phyloP scores from a whole-genome alignment of 2,888 invertebrate genomes.

The Chrysodeixis includens region DNA sequence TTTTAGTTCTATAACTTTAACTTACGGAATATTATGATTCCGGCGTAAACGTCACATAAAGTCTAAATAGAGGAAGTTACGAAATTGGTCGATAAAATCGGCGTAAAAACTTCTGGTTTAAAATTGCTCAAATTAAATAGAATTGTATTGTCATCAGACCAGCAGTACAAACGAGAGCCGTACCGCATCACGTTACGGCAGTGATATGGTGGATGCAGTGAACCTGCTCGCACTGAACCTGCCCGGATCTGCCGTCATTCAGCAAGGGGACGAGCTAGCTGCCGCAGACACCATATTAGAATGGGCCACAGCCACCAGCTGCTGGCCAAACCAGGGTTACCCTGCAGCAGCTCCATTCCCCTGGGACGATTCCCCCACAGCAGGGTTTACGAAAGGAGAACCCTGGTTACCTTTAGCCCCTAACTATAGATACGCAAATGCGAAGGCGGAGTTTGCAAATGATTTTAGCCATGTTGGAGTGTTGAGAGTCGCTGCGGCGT shows the following conservation, averaged over 20 bases:
- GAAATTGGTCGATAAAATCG: too few relatives aligned
- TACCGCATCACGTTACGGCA: constrained; percentile 90
- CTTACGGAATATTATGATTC: not conserved
- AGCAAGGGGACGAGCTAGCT: constrained; percentile 95
- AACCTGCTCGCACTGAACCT: constrained; percentile 92
- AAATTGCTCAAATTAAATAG: not conserved
- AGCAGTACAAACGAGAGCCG: constrained; percentile 70
- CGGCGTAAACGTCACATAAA: not conserved
- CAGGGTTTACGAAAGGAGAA: constrained; percentile 85
- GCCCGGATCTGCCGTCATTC: constrained; percentile 93
- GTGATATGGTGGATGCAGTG: constrained; percentile 91
- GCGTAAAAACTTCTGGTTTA: not conserved
- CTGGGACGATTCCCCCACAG: constrained; percentile 84
- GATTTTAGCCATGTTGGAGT: constrained; percentile 85
- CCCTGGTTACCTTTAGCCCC: constrained; percentile 92
- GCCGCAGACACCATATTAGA: constrained; percentile 87
- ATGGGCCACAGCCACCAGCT: constrained; percentile 81
- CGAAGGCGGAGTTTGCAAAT: constrained; percentile 87
- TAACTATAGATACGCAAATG: constrained; percentile 90
- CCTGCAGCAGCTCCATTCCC: constrained; percentile 79
- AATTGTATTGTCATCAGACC: constrained; percentile 67
- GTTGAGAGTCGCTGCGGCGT: constrained; percentile 76
- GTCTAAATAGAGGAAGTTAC: too few relatives aligned
- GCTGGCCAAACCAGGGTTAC: constrained; percentile 80
- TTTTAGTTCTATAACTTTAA: constrained; percentile 9